Base-by-base conservation (phyloP, 2,113 vertebrate genomes). In the Condylura cristata region DNA sequence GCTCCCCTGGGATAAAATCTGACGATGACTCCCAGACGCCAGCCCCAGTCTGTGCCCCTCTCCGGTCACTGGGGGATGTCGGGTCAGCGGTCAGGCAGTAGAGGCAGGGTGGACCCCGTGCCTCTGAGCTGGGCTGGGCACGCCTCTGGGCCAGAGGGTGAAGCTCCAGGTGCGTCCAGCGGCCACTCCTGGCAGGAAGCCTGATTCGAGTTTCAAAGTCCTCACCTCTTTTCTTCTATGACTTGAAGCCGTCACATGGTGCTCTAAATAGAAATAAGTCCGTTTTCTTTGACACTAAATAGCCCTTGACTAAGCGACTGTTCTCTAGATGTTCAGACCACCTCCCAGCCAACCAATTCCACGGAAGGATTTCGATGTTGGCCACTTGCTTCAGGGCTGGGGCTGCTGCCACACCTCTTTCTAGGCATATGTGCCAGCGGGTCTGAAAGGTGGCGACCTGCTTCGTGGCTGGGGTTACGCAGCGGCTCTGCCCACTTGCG, bases 51-150 rank as follows among this genome's bases (percentile, higher is more conserved):
- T 8, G 26, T 34, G 16, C 30, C 39, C 66, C 48, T 18, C 7
- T 0, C n/a, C n/a, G 48, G 76, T 53, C 68, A 5, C 46, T 20
- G 3, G 0, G 44, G 0, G 37, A 4, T 0, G 0, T 32, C 11
- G 3, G 53, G 32, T 6, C 66, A 56, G 53, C 2, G 16, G 4
- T 28, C 9, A 9, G 53, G 0, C 17, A 17, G 32, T 0, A 17
- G 30, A 24, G 30, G 46, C 34, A 24, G 70, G 10, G 17, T 2
- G 3, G 3, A 8, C 32, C 41, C 5, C 7, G 2, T 16, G 32
- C 78, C 32, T 46, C 4, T 30, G 10, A 0, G 4, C 39, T 11
- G 1, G 9, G 24, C 60, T 53, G 32, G 4, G 22, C 66, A n/a
- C 8, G 9, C 5, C 39, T 26, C 48, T 65, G 30, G 24, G 11